These are phyloP conservation scores for Camponotus pennsylvanicus DNA, from an alignment of 1,140 invertebrate genomes.

Conservation along the genomic window DNA sequence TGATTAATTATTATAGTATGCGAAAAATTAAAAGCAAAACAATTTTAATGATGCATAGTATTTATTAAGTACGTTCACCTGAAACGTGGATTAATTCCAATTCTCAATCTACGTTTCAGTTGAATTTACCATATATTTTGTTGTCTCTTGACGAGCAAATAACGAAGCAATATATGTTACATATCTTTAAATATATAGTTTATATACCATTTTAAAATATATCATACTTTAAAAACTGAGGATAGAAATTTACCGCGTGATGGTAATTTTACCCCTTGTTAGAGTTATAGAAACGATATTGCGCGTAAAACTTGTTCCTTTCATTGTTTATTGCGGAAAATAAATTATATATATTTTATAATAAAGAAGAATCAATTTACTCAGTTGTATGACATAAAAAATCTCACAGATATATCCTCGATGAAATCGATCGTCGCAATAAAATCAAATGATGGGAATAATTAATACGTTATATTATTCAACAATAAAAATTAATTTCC, in stretches of 20 bases:
- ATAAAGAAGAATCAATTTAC: not conserved
- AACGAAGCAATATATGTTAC: not conserved
- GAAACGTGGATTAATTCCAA: no score
- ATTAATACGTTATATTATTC: conserved; percentile 16
- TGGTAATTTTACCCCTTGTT: not conserved
- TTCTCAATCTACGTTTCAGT: no score
- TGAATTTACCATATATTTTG: not conserved
- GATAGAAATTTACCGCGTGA: not conserved
- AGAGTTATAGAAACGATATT: not conserved
- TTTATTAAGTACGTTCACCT: no score
- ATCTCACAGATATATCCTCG: not conserved
- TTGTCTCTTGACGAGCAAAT: not conserved
- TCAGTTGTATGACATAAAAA: not conserved
- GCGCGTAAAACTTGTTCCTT: not conserved
- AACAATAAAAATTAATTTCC: conserved; percentile 15
- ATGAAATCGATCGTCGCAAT: conserved; percentile 5
- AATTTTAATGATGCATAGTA: not conserved
- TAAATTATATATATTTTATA: not conserved
- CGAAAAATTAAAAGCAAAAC: not conserved
- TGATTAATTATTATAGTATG: not conserved
- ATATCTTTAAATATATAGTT: not conserved
- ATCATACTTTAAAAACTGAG: not conserved
- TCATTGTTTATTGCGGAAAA: not conserved
- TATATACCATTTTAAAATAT: not conserved
- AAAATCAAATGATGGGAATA: not conserved